Percentiles rank a stretch among this genome's conserved stretches.
Evolutionary conservation across 2,888 invertebrate genomes (phyloP).

Genomic region (Kryphioiulus occultus): DNA sequence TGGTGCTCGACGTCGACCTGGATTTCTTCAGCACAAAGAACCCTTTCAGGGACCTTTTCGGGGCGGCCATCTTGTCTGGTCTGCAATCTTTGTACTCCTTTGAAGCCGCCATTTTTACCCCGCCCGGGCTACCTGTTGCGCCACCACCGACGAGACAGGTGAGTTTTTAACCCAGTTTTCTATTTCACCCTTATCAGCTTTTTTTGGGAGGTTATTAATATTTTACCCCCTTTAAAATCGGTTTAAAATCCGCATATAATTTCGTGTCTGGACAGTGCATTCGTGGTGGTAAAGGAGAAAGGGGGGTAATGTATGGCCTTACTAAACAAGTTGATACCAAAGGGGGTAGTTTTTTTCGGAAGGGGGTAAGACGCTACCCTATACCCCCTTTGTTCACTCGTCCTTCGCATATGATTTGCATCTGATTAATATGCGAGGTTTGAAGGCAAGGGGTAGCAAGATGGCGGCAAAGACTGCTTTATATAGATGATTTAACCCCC

Average conservation of each 20-base stretch:
- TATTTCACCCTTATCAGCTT: not conserved
- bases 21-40: conserved; percentile 50
- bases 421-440: not conserved
- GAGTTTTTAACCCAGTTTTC: not conserved
- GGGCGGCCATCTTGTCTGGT: conserved; percentile 27
- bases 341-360: conserved; percentile 12
- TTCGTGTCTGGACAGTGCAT: not conserved
- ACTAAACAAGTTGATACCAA: too few relatives aligned
- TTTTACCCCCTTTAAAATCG: conserved; percentile 37
- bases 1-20: conserved; percentile 49
- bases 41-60: conserved; percentile 39
- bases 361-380: not conserved
- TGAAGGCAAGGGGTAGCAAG: conserved; percentile 39
- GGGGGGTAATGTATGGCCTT: not conserved
- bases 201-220: not conserved
- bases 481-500: conserved; percentile 33
- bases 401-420: not conserved
- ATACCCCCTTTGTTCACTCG: not conserved
- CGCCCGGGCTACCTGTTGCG: not conserved
- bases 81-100: conserved; percentile 48
- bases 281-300: too few relatives aligned
- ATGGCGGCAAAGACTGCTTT: not conserved
- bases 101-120: not conserved
- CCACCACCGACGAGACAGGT: conserved; percentile 47
- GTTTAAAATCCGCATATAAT: not conserved